Conservation (phyloP, 2,113 vertebrate species). For the Dolichotis patagonum region DNA sequence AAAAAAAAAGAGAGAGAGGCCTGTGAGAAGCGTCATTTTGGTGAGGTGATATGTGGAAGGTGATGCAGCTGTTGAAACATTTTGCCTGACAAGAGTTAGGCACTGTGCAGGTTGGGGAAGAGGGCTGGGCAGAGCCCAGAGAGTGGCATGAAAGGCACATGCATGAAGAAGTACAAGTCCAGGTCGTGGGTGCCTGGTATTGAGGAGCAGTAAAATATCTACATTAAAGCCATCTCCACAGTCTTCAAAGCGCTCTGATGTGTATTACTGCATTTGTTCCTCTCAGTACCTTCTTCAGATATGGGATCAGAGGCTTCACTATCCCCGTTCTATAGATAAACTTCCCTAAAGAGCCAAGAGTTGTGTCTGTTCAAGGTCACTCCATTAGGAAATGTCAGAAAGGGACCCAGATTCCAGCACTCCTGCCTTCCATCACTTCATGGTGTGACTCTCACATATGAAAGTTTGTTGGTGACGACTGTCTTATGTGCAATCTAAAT, state of each 20-base stretch:
- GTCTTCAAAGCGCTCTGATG: background rate
- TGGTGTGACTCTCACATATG: background rate
- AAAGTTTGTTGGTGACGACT: background rate
- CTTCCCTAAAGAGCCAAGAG: background rate
- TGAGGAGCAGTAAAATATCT: background rate
- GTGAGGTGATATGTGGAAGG: background rate
- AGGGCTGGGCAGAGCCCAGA: background rate
- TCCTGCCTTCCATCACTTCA: background rate
- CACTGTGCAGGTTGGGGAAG: background rate
- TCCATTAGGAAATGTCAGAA: background rate
- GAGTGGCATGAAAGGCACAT: background rate
- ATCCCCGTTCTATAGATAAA: background rate
- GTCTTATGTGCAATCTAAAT: background rate
- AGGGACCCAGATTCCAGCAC: background rate
- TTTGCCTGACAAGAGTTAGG: background rate
- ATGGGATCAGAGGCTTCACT: background rate
- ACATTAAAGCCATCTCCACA: background rate
- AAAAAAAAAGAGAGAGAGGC: background rate
- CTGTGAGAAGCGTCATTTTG: accelerated
- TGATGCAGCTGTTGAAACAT: background rate
- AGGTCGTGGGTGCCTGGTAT: background rate
- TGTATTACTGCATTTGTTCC: background rate
- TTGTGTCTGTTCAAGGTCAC: background rate
- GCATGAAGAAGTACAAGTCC: background rate
- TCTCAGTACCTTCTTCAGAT: background rate